Base-by-base conservation (phyloP, 2,797 vertebrate genomes). In the Phaenicophaeus curvirostris region DNA sequence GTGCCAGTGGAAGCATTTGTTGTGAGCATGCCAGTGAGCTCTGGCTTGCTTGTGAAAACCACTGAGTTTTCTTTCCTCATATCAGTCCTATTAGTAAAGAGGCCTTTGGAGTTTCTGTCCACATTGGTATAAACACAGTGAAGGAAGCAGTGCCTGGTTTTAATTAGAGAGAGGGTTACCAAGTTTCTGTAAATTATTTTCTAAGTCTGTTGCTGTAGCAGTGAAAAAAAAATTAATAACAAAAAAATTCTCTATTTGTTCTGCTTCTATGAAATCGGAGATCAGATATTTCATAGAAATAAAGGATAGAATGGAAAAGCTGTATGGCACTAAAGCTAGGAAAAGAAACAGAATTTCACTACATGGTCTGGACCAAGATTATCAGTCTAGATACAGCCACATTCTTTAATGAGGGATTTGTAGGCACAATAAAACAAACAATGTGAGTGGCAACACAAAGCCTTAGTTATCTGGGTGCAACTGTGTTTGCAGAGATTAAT, bases 81-180 rank as follows among this genome's bases (percentile, higher is more conserved):
- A 71, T 76, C 53, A 67, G 73, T 39, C 85, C 57, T 91, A 91
- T 88, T 24, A 62, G 54, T 82, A 90, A 95, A 94, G 80, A 95
- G 85, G 41, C 57, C 81, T 94, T 94, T 93, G 81, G 92, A 95
- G 76, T 82, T 91, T 85, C 39, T 91, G 46, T 88, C 78, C 79
- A 68, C 55, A 48, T 72, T 0, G 0, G 33, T 65, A 57, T 13
- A 71, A 91, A 7, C 51, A n/a, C 27, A 16, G 55, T 57, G 46
- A 93, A 50, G 48, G 42, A 73, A 62, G 72, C 31, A 73, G 59
- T 39, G 37, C 11, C 53, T 86, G n/a, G 10, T 53, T 93, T 82
- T 57, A 76, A 28, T 2, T 37, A 19, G 48, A 85, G 69, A 89
- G 78, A 78, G 21, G 10, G 27, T 51, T 87, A 81, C 75, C 21